Conservation (phyloP, 2,113 vertebrate genomes). For the Sylvia atricapilla region DNA sequence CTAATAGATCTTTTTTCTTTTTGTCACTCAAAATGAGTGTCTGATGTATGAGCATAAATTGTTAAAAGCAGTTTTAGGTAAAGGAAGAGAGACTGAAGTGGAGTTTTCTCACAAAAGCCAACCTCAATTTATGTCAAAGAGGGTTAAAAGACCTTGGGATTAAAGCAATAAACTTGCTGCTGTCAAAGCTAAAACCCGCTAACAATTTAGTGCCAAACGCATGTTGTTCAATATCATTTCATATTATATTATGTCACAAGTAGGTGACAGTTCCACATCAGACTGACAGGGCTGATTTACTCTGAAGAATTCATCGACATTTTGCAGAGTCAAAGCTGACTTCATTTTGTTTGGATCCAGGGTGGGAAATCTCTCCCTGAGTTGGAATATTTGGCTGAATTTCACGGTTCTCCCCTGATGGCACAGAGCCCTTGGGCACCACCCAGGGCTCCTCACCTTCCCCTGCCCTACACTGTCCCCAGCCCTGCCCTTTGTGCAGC, state of each 20-base stretch:
- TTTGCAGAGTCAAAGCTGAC: constrained; percentile 86
- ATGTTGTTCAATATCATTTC: constrained; percentile 98
- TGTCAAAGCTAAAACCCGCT: constrained; percentile 95
- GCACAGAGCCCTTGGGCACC: not conserved
- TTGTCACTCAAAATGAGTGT: constrained; percentile 86
- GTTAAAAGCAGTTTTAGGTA: constrained; percentile 90
- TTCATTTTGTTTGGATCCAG: constrained; percentile 79
- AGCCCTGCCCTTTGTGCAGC: not conserved
- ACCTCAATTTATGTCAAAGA: constrained; percentile 99
- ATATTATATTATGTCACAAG: constrained; percentile 93
- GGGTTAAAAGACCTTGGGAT: constrained; percentile 96
- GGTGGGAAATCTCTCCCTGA: constrained; percentile 76
- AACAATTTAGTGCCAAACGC: constrained; percentile 98
- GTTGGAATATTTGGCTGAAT: constrained; percentile 18
- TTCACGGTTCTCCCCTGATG: not conserved
- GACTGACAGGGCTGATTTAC: constrained; percentile 92
- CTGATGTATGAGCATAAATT: constrained; percentile 84
- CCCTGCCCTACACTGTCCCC: not conserved
- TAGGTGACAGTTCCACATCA: constrained; percentile 93
- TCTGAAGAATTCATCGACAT: constrained; percentile 90
- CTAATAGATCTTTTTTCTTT: constrained; percentile 76
- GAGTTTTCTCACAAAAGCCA: constrained; percentile 88
- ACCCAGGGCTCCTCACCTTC: not conserved
- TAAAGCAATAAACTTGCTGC: constrained; percentile 97
- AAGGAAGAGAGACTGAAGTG: constrained; percentile 85